Evolutionary conservation across 2,888 invertebrate genomes (phyloP).

Genomic region (Phania funesta): DNA sequence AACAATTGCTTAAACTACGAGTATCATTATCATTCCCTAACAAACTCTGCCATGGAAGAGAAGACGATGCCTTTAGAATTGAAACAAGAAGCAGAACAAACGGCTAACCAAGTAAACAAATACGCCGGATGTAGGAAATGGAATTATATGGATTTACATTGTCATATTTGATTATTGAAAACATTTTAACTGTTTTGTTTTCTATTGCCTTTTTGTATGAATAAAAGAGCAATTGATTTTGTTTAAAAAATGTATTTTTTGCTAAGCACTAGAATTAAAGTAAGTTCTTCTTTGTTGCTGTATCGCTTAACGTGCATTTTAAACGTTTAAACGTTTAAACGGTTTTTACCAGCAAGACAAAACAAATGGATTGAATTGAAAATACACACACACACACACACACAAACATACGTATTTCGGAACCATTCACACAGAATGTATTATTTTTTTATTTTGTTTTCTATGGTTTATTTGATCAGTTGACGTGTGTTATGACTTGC

Average conservation of each 20-base stretch:
- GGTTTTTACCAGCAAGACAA: neutral
- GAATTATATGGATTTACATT: slow-evolving; percentile 51
- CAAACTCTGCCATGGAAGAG: slow-evolving; percentile 15
- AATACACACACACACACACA: neutral
- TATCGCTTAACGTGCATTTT: neutral
- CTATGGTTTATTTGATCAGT: slow-evolving; percentile 75
- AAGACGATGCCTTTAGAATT: slow-evolving; percentile 11
- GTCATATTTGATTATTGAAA: slow-evolving; percentile 37
- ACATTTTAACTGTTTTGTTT: slow-evolving; percentile 54
- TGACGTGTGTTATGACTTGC: slow-evolving; percentile 77
- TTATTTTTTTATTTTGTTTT: slow-evolving; percentile 19
- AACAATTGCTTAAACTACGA: neutral
- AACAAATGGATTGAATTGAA: neutral
- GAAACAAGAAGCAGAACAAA: neutral
- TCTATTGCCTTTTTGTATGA: slow-evolving; percentile 21
- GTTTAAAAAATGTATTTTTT: slow-evolving; percentile 1
- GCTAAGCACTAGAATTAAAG: slow-evolving; percentile 15
- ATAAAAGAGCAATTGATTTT: slow-evolving; percentile 44
- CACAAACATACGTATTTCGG: neutral
- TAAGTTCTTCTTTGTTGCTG: neutral
- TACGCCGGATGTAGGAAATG: slow-evolving; percentile 63
- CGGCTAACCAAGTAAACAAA: slow-evolving; percentile 3
- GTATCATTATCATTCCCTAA: slow-evolving; percentile 17
- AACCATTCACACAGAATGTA: too few species aligned
- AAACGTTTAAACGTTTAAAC: neutral